Percentiles rank a stretch among this genome's conserved stretches.
Evolutionary conservation across 2,113 vertebrate genomes (phyloP).

Genomic region (Entosphenus tridentatus): DNA sequence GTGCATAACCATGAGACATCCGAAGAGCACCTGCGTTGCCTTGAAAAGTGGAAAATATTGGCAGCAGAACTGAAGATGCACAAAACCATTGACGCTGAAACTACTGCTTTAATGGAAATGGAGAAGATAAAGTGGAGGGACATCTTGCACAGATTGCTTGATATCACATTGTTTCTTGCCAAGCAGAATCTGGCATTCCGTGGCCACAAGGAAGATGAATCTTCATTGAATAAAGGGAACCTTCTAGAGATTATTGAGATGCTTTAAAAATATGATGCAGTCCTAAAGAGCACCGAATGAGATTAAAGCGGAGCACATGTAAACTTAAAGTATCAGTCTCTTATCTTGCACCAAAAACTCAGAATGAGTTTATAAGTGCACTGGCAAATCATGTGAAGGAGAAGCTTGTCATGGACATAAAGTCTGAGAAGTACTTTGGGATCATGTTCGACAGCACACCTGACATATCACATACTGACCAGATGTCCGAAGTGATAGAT

Average conservation of each 20-base stretch:
- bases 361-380: too few relatives aligned
- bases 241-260: not conserved
- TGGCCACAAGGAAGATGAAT: constrained; percentile 6
- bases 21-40: not conserved
- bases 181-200: constrained; percentile 6
- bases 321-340: not conserved
- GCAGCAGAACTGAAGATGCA: constrained; percentile 5
- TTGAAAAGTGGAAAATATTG: constrained; percentile 5
- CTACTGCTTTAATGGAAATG: constrained; percentile 2
- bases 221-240: constrained; percentile 3
- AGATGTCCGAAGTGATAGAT: too few relatives aligned
- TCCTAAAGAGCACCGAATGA: not conserved
- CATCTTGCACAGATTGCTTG: not conserved
- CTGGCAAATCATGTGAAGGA: too few relatives aligned
- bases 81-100: not conserved
- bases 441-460: too few relatives aligned
- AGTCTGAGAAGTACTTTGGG: too few relatives aligned
- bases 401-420: too few relatives aligned
- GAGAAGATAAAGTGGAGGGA: constrained; percentile 5
- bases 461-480: too few relatives aligned
- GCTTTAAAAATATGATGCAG: too few relatives aligned
- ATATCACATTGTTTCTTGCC: not conserved
- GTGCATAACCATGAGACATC: too few relatives aligned
- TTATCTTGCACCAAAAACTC: too few relatives aligned
- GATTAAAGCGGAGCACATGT: not conserved